Percentiles rank a stretch among this genome's conserved stretches.
Conservation (phyloP, 2,113 vertebrate species). For the Pampusana beccarii region DNA sequence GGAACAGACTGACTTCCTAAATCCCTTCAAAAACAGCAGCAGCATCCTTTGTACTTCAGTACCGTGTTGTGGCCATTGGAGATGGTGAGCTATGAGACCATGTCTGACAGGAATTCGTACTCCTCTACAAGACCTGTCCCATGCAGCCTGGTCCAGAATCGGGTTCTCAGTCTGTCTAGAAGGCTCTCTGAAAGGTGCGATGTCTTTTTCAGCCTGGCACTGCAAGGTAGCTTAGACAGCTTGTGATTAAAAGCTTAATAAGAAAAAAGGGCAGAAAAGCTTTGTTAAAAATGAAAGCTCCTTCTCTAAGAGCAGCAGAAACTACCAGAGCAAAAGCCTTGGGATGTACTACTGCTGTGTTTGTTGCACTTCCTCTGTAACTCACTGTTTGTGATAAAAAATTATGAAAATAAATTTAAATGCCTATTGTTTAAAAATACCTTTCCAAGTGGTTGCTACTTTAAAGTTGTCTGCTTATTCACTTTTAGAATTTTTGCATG, state of each 20-base stretch:
- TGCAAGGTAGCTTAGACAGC: neutral
- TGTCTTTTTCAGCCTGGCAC: neutral
- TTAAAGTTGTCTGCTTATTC: neutral
- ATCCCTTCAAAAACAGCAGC: neutral
- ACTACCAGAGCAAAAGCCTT: neutral
- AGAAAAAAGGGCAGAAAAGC: neutral
- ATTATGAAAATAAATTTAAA: neutral
- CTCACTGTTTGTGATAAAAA: neutral
- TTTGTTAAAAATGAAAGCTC: neutral
- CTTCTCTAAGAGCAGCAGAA: neutral
- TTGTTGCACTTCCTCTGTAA: neutral
- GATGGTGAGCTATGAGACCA: neutral
- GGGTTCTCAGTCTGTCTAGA: neutral
- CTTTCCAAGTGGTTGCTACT: neutral
- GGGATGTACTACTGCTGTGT: fast-evolving
- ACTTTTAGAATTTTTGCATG: neutral
- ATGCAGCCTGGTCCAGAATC: neutral
- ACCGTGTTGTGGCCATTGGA: neutral
- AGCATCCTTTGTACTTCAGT: neutral
- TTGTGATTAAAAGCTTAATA: neutral
- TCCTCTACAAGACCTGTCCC: neutral
- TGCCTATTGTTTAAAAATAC: neutral
- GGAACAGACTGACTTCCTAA: neutral
- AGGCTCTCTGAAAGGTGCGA: neutral
- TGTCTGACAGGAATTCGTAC: neutral